Conservation (phyloP, 1,140 invertebrate genomes). For the Cotesia glomerata region DNA sequence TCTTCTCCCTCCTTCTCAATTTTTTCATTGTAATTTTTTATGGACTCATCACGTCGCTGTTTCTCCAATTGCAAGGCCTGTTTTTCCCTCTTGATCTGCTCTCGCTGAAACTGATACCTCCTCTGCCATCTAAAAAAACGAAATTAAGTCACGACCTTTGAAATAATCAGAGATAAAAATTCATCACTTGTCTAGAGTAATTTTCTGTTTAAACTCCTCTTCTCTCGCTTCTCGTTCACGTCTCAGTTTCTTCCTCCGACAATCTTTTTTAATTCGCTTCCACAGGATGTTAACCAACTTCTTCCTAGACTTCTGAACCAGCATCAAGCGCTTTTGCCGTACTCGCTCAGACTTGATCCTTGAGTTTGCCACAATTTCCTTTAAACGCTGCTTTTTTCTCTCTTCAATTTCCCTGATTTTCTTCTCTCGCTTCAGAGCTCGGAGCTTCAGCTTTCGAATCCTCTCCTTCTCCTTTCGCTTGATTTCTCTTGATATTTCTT, state of each 20-base stretch:
- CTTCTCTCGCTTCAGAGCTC: slow-evolving; percentile 5
- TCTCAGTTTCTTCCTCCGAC: slow-evolving; percentile 28
- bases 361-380: slow-evolving; percentile 18
- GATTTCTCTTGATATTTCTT: not conserved
- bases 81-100: slow-evolving; percentile 42
- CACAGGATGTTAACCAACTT: slow-evolving; percentile 23
- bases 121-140: slow-evolving; percentile 43
- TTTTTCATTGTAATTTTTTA: slow-evolving; percentile 45
- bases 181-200: slow-evolving; percentile 36
- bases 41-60: slow-evolving; percentile 38
- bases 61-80: slow-evolving; percentile 32
- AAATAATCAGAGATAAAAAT: not conserved
- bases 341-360: slow-evolving; percentile 20
- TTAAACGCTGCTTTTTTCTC: slow-evolving; percentile 19
- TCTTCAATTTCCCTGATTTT: slow-evolving; percentile 13
- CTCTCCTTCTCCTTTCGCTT: slow-evolving; percentile 16
- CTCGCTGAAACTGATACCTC: slow-evolving; percentile 39
- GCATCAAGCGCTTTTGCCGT: slow-evolving; percentile 4
- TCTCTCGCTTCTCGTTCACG: slow-evolving; percentile 26
- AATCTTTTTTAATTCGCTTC: slow-evolving; percentile 22
- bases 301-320: slow-evolving; percentile 3
- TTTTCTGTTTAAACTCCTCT: slow-evolving; percentile 31
- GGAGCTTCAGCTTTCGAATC: slow-evolving; percentile 6
- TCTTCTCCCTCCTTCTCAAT: slow-evolving; percentile 37
- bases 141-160: not conserved